A percentile compares a stretch with the other conserved stretches of the same genome.
Conservation (phyloP, 2,113 vertebrate genomes). For the Clarias gariepinus region DNA sequence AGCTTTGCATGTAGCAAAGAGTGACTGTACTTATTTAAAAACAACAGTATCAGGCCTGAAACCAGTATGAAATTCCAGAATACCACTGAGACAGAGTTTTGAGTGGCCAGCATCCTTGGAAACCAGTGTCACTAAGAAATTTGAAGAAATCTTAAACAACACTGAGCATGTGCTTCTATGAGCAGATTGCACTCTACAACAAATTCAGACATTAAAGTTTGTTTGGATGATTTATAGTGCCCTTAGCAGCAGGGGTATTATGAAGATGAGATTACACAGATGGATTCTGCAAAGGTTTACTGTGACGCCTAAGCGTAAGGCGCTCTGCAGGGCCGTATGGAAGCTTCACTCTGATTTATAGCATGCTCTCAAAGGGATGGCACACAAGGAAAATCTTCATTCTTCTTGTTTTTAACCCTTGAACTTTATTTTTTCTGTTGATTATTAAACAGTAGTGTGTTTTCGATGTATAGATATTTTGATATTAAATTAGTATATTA, state of each 20-base stretch:
- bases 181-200: slow-evolving; percentile 47
- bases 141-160: background rate
- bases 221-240: slow-evolving; percentile 60
- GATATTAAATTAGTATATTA: background rate
- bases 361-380: slow-evolving; percentile 54
- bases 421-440: slow-evolving; percentile 54
- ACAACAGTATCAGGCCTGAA: background rate
- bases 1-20: background rate
- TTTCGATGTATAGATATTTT: background rate
- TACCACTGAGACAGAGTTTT: background rate
- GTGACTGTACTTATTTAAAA: background rate
- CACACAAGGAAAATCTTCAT: slow-evolving; percentile 48
- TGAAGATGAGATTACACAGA: slow-evolving; percentile 59
- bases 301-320: slow-evolving; percentile 55
- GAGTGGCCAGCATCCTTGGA: background rate
- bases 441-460: slow-evolving; percentile 6
- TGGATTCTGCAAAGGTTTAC: slow-evolving; percentile 57
- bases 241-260: slow-evolving; percentile 61
- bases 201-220: slow-evolving; percentile 52
- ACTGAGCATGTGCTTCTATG: slow-evolving; percentile 12
- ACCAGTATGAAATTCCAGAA: background rate
- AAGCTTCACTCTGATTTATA: slow-evolving; percentile 60
- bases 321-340: slow-evolving; percentile 60
- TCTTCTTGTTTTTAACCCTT: slow-evolving; percentile 52
- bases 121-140: background rate